These are phyloP conservation scores for Parnassius orleans DNA, from an alignment of 2,888 invertebrate genomes.

Conservation along the genomic window DNA sequence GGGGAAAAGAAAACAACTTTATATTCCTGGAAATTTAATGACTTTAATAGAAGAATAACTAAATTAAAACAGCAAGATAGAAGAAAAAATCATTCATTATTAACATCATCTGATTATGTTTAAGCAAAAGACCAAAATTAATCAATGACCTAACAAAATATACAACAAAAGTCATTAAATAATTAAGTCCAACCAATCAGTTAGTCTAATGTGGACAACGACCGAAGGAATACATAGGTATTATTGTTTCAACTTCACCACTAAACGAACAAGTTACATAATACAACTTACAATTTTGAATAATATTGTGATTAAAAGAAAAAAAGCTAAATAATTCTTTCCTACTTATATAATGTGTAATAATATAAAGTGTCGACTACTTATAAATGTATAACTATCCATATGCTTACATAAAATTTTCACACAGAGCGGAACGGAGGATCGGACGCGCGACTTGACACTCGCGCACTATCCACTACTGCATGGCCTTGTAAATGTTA, in stretches of 20 bases:
- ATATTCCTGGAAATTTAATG: conserved; percentile 80
- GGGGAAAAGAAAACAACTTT: conserved; percentile 47
- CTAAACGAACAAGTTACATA: conserved; percentile 75
- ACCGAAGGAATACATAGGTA: conserved; percentile 62
- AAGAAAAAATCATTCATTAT: conserved; percentile 74
- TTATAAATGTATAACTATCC: conserved; percentile 78
- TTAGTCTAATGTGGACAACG: conserved; percentile 65
- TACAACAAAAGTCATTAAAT: conserved; percentile 82
- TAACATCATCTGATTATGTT: conserved; percentile 76
- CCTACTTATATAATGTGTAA: conserved; percentile 80
- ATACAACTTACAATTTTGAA: conserved; percentile 80
- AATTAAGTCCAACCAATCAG: conserved; percentile 75
- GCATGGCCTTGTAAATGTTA: neutral
- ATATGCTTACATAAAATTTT: conserved; percentile 76
- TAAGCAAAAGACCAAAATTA: conserved; percentile 77
- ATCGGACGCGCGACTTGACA: conserved; percentile 29
- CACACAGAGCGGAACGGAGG: conserved; percentile 68
- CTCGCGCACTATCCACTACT: neutral
- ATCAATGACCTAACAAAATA: conserved; percentile 82
- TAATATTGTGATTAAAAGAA: conserved; percentile 78
- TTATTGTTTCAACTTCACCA: conserved; percentile 63
- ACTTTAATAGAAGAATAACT: conserved; percentile 81
- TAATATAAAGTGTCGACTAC: conserved; percentile 81
- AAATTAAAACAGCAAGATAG: conserved; percentile 81
- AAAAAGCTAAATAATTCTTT: conserved; percentile 79